Percentiles rank a stretch among this genome's conserved stretches.
phyloP scores from a whole-genome alignment of 1,140 invertebrate genomes.

The Heterodera carotae region DNA sequence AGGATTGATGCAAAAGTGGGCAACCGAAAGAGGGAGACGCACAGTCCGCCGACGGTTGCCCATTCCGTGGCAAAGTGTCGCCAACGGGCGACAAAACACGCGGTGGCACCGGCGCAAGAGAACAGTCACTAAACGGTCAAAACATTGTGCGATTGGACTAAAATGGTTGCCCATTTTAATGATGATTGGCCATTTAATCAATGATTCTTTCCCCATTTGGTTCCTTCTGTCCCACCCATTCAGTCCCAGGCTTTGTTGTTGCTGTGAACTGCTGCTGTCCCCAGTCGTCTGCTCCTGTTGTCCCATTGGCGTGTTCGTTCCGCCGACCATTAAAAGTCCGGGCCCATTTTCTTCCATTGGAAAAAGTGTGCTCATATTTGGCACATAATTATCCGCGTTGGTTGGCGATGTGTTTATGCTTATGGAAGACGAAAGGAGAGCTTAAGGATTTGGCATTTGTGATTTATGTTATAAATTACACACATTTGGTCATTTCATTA shows the following conservation, averaged over 20 bases:
- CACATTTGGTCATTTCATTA: not conserved
- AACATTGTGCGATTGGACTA: too few relatives aligned
- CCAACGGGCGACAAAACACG: not conserved
- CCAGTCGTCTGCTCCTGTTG: not conserved
- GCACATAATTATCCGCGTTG: not conserved
- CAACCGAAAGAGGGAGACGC: not conserved
- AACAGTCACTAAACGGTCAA: not conserved
- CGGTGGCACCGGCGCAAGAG: not conserved
- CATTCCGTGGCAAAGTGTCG: not conserved
- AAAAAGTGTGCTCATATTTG: not conserved
- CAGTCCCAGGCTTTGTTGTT: not conserved
- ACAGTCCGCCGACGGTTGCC: not conserved
- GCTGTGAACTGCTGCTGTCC: not conserved
- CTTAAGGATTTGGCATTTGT: not conserved
- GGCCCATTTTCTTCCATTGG: not conserved
- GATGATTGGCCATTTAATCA: not conserved
- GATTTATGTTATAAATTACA: not conserved
- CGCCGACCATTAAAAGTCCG: constrained; percentile 2
- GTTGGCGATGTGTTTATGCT: constrained; percentile 16
- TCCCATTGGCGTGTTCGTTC: not conserved
- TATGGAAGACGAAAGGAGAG: not conserved
- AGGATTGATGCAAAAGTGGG: not conserved
- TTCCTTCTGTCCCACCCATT: not conserved
- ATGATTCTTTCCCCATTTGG: not conserved
- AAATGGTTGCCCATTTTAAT: too few relatives aligned